These are phyloP conservation scores for Borostomias antarcticus DNA, from an alignment of 2,797 vertebrate genomes.

Conservation along the genomic window DNA sequence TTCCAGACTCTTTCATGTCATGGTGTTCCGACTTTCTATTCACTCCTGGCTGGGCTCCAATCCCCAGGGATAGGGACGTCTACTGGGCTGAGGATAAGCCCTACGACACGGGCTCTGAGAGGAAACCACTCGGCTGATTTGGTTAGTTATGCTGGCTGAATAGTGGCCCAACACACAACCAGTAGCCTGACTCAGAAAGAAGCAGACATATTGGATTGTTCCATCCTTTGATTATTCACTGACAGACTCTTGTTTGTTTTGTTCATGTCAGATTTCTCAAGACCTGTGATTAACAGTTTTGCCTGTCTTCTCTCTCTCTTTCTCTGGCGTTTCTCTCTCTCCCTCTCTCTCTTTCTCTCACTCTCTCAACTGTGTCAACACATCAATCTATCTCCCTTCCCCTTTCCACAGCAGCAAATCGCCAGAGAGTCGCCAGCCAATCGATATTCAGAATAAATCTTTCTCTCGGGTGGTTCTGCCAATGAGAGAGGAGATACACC, in stretches of 20 bases:
- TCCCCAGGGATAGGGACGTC: background rate
- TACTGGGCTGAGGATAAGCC: slow-evolving; percentile 1
- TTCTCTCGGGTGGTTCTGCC: slow-evolving; percentile 47
- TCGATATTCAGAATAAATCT: slow-evolving; percentile 62
- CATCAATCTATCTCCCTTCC: slow-evolving; percentile 44
- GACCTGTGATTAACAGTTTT: too few species aligned
- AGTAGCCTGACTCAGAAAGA: slow-evolving; percentile 36
- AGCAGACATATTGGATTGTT: slow-evolving; percentile 35
- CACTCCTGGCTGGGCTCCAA: background rate
- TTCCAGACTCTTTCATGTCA: background rate
- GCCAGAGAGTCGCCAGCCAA: slow-evolving; percentile 51
- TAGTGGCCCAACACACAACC: background rate
- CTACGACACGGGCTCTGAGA: background rate
- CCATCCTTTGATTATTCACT: too few species aligned
- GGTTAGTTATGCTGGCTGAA: slow-evolving; percentile 4
- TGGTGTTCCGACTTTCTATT: background rate
- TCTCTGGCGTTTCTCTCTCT: too few species aligned
- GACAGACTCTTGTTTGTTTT: too few species aligned
- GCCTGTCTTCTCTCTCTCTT: too few species aligned
- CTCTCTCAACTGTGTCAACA: slow-evolving; percentile 35
- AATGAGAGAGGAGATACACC: background rate
- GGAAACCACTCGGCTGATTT: background rate
- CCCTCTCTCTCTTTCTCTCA: slow-evolving; percentile 8
- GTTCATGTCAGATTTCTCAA: slow-evolving; percentile 27
- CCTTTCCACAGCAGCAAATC: too few species aligned